phyloP scores from a whole-genome alignment of 2,888 invertebrate species.

The Hydroisotoma schaefferi region DNA sequence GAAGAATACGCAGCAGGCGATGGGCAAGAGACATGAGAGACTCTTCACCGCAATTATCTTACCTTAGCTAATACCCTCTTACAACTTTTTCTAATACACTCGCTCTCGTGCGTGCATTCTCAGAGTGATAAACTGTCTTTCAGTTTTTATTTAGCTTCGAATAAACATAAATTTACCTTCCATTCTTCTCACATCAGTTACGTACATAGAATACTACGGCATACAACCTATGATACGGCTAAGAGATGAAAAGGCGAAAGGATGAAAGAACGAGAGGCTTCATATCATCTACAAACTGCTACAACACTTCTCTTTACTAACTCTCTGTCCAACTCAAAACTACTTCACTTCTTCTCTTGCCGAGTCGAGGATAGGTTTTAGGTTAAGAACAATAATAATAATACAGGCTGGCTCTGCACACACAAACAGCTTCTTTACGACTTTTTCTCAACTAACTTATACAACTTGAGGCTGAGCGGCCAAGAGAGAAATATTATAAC shows the following conservation, averaged over 20 bases:
- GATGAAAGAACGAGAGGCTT: background rate
- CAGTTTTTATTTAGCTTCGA: background rate
- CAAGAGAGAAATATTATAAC: too few species aligned
- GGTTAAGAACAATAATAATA: background rate
- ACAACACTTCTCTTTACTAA: background rate
- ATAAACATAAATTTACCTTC: background rate
- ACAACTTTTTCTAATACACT: constrained; percentile 4
- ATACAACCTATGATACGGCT: too few species aligned
- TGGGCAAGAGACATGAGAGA: constrained; percentile 2
- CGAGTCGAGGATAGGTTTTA: background rate
- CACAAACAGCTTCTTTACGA: background rate
- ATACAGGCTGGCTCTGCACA: background rate
- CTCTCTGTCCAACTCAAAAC: background rate
- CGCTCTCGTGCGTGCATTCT: background rate
- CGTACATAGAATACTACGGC: too few species aligned
- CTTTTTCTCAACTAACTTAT: too few species aligned
- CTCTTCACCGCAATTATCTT: constrained; percentile 4
- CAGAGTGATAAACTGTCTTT: background rate
- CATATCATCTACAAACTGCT: too few species aligned
- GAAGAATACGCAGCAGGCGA: background rate
- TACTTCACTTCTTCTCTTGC: background rate
- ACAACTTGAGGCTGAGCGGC: too few species aligned
- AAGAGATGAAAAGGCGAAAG: too few species aligned
- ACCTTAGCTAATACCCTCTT: background rate
- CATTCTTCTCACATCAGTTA: too few species aligned